Percentiles rank a stretch among this genome's conserved stretches.
Conservation (phyloP, 2,797 vertebrate species). For the Naso thynnoides region DNA sequence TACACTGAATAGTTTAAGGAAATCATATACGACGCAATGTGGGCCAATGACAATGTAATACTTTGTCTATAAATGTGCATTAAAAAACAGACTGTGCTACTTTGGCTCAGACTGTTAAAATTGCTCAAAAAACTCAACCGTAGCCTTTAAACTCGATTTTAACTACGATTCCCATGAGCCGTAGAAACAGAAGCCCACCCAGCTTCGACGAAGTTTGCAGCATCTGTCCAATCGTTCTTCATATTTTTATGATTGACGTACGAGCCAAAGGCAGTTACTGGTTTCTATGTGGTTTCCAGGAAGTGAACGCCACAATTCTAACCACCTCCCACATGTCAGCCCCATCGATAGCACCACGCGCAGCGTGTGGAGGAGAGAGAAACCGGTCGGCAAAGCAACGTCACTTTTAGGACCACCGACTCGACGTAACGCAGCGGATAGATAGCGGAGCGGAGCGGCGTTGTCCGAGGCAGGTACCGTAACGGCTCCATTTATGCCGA, state of each 20-base stretch:
- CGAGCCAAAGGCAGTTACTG: slow-evolving; percentile 32
- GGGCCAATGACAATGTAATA: not conserved
- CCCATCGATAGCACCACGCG: slow-evolving; percentile 82
- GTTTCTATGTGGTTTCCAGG: slow-evolving; percentile 85
- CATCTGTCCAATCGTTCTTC: slow-evolving; percentile 63
- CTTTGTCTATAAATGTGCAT: too few species aligned
- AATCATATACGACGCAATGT: not conserved
- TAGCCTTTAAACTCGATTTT: not conserved
- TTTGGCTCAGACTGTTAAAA: not conserved
- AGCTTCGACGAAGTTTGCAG: slow-evolving; percentile 67
- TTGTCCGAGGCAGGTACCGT: slow-evolving; percentile 84
- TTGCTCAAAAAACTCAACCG: too few species aligned
- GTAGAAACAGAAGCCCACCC: slow-evolving; percentile 55
- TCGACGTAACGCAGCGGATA: slow-evolving; percentile 70
- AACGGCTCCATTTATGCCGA: not conserved
- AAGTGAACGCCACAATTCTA: slow-evolving; percentile 77
- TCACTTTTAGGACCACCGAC: slow-evolving; percentile 81
- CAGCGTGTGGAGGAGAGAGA: slow-evolving; percentile 77
- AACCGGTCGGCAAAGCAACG: slow-evolving; percentile 83
- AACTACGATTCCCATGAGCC: slow-evolving; percentile 67
- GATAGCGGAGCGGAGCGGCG: slow-evolving; percentile 83
- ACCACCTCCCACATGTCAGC: slow-evolving; percentile 85
- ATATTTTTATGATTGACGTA: slow-evolving; percentile 50
- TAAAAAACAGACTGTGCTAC: not conserved
- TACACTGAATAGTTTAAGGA: not conserved